A percentile compares a stretch with the other conserved stretches of the same genome.
These are phyloP conservation scores for Stratiolaelaps scimitus DNA, from an alignment of 1,140 invertebrate species.

Conservation along the genomic window DNA sequence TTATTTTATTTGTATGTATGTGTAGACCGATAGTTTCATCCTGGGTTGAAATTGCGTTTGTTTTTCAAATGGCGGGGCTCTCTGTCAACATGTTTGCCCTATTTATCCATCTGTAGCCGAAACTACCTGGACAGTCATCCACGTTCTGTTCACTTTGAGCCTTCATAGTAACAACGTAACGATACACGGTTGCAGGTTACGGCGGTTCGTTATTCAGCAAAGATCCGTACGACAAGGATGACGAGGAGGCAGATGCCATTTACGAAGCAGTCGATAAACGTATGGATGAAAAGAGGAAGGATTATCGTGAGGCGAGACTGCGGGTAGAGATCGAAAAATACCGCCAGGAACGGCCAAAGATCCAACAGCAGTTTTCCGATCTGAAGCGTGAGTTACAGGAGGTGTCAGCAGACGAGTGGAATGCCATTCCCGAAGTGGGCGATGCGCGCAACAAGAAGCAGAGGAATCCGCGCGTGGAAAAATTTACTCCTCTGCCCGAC, in stretches of 20 bases:
- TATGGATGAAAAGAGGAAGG: slow-evolving; percentile 98
- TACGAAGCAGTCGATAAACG: slow-evolving; percentile 96
- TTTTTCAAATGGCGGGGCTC: no score
- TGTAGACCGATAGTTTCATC: no score
- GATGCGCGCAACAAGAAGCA: slow-evolving; percentile 96
- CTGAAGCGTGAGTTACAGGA: slow-evolving; percentile 71
- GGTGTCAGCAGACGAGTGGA: slow-evolving; percentile 80
- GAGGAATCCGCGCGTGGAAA: slow-evolving; percentile 82
- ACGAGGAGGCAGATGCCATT: slow-evolving; percentile 97
- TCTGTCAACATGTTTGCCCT: no score
- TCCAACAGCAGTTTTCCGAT: slow-evolving; percentile 98
- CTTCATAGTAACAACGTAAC: no score
- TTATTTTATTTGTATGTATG: no score
- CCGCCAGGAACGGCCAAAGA: slow-evolving; percentile 96
- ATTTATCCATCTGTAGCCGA: no score
- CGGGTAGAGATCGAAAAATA: slow-evolving; percentile 79
- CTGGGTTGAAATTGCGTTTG: no score
- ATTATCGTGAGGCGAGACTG: slow-evolving; percentile 55
- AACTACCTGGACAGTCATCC: no score
- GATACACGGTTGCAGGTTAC: slow-evolving; percentile 66
- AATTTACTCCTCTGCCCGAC: slow-evolving; percentile 93
- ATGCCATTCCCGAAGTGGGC: slow-evolving; percentile 92
- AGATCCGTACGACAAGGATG: slow-evolving; percentile 99
- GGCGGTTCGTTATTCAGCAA: slow-evolving; percentile 95
- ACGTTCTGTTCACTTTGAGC: background rate